Evolutionary conservation across 2,888 invertebrate species (phyloP).

Genomic region (Tachina grossa): DNA sequence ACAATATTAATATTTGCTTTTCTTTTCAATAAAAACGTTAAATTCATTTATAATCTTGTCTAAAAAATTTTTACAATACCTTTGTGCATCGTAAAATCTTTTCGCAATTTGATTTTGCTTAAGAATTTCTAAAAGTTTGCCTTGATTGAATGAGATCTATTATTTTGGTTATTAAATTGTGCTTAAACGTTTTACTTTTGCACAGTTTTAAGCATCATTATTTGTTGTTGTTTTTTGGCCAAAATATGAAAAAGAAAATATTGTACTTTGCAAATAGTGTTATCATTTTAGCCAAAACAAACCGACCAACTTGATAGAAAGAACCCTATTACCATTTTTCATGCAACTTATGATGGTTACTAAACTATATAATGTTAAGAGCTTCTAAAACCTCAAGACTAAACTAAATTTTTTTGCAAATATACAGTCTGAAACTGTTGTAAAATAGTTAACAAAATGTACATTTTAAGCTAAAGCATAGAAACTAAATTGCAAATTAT

Average conservation of each 20-base stretch:
- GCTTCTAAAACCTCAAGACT: conserved; percentile 42
- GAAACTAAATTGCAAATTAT: conserved; percentile 50
- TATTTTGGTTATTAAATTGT: conserved; percentile 31
- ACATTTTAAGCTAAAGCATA: conserved; percentile 33
- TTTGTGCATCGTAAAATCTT: conserved; percentile 82
- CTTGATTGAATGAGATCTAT: conserved; percentile 45
- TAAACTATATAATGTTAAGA: conserved; percentile 58
- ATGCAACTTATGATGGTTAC: conserved; percentile 61
- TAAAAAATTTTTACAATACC: conserved; percentile 79
- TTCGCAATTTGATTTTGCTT: conserved; percentile 55
- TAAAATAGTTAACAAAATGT: conserved; percentile 63
- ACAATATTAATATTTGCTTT: conserved; percentile 72
- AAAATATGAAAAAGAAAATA: neutral
- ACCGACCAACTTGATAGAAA: conserved; percentile 35
- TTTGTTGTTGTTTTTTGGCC: conserved; percentile 29
- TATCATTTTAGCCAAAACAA: conserved; percentile 59
- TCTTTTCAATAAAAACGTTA: conserved; percentile 50
- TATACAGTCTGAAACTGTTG: conserved; percentile 45
- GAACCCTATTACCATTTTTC: conserved; percentile 48
- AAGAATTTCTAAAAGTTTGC: conserved; percentile 12
- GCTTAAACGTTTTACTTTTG: conserved; percentile 12
- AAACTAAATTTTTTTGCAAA: conserved; percentile 35
- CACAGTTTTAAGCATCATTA: neutral
- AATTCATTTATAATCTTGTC: conserved; percentile 63
- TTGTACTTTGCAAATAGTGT: conserved; percentile 47